Percentiles rank a stretch among this genome's conserved stretches.
These are phyloP conservation scores for Hymenopus coronatus DNA, from an alignment of 2,888 invertebrate species.

Conservation along the genomic window DNA sequence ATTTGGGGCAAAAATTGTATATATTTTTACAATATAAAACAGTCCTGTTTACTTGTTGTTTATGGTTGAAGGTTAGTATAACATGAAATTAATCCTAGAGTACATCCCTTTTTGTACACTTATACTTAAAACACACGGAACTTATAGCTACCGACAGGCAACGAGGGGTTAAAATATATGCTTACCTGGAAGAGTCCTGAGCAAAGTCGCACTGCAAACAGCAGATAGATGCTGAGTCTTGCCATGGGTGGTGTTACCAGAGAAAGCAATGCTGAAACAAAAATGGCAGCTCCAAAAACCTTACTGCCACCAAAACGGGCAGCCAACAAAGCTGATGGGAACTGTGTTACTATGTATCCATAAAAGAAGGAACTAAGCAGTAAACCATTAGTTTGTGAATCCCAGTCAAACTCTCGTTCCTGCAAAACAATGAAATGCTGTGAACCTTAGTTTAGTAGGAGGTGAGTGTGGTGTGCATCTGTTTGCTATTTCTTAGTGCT, in stretches of 20 bases:
- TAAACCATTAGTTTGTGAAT: slow-evolving; percentile 69
- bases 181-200: slow-evolving; percentile 78
- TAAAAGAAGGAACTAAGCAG: slow-evolving; percentile 87
- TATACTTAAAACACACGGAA: too few relatives aligned
- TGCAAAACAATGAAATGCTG: slow-evolving; percentile 42
- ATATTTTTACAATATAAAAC: too few relatives aligned
- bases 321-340: slow-evolving; percentile 81
- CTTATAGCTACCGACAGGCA: too few relatives aligned
- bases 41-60: too few relatives aligned
- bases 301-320: slow-evolving; percentile 81
- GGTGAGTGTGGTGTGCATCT: too few relatives aligned
- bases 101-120: too few relatives aligned
- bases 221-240: slow-evolving; percentile 62
- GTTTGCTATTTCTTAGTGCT: too few relatives aligned
- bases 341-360: slow-evolving; percentile 78
- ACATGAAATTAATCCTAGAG: too few relatives aligned
- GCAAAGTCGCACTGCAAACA: slow-evolving; percentile 70
- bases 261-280: slow-evolving; percentile 74
- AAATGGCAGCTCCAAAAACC: slow-evolving; percentile 66
- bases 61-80: too few relatives aligned
- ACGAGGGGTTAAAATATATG: background rate
- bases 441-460: background rate
- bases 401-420: slow-evolving; percentile 77
- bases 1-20: too few relatives aligned
- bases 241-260: slow-evolving; percentile 79